Evolutionary conservation across 2,113 vertebrate species (phyloP).

Genomic region (Cephalopterus ornatus): DNA sequence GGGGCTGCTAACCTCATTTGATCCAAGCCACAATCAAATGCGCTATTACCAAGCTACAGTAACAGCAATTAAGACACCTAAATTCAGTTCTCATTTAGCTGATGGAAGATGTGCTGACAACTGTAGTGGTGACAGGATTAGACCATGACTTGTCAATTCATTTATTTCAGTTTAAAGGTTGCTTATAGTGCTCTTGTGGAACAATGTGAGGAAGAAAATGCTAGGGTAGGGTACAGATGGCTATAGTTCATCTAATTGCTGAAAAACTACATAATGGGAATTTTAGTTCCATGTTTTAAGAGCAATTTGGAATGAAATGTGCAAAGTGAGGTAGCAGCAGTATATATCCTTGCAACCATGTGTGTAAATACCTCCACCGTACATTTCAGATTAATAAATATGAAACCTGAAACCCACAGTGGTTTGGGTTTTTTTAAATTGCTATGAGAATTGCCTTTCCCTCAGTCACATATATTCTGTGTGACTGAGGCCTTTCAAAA

Average conservation of each 20-base stretch:
- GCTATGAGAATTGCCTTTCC: background rate
- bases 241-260: background rate
- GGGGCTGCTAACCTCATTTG: background rate
- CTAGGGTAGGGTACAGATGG: background rate
- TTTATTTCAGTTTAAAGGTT: background rate
- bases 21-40: background rate
- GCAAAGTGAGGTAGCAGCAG: background rate
- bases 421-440: background rate
- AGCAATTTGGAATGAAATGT: background rate
- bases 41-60: background rate
- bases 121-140: background rate
- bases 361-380: background rate
- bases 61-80: background rate
- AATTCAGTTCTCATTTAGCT: background rate
- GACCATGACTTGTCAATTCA: background rate
- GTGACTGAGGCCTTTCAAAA: background rate
- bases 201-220: background rate
- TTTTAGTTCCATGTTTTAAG: background rate
- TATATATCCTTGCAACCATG: background rate
- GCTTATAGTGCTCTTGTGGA: background rate
- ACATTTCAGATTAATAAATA: background rate
- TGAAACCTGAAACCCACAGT: background rate
- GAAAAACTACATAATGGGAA: background rate
- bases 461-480: background rate
- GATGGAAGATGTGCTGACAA: background rate